Evolutionary conservation across 2,888 invertebrate species (phyloP).

Genomic region (Drosophila seclusa): DNA sequence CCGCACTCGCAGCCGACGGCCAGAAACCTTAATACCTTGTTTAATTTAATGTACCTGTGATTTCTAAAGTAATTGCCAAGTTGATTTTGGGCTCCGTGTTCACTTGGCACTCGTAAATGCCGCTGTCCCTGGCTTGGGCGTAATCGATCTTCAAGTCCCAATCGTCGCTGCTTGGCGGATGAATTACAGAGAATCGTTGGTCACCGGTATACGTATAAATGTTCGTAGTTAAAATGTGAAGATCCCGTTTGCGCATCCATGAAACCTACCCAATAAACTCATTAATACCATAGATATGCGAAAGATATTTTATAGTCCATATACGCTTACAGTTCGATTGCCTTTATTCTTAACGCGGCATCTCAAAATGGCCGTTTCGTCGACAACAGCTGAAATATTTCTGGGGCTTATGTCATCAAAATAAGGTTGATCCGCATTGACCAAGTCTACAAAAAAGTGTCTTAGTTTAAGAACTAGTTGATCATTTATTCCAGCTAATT

Average conservation of each 20-base stretch:
- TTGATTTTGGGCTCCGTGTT: slow-evolving; percentile 96
- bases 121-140: slow-evolving; percentile 93
- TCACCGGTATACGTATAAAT: slow-evolving; percentile 95
- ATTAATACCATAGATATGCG: neutral
- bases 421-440: slow-evolving; percentile 88
- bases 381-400: slow-evolving; percentile 93
- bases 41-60: slow-evolving; percentile 89
- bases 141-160: slow-evolving; percentile 94
- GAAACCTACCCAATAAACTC: slow-evolving; percentile 75
- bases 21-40: neutral
- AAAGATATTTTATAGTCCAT: neutral
- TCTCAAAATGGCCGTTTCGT: slow-evolving; percentile 91
- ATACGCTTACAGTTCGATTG: slow-evolving; percentile 91
- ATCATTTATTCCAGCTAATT: neutral
- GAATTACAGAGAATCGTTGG: slow-evolving; percentile 93
- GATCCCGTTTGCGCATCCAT: slow-evolving; percentile 85
- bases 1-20: neutral
- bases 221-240: slow-evolving; percentile 93
- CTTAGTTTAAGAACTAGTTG: neutral
- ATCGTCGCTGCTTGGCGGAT: slow-evolving; percentile 93
- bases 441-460: slow-evolving; percentile 41
- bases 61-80: slow-evolving; percentile 90
- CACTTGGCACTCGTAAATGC: slow-evolving; percentile 95
- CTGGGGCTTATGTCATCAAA: slow-evolving; percentile 94
- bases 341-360: slow-evolving; percentile 95